Evolutionary conservation across 2,888 invertebrate species (phyloP).

Genomic region (Sinohyriopsis cumingii): DNA sequence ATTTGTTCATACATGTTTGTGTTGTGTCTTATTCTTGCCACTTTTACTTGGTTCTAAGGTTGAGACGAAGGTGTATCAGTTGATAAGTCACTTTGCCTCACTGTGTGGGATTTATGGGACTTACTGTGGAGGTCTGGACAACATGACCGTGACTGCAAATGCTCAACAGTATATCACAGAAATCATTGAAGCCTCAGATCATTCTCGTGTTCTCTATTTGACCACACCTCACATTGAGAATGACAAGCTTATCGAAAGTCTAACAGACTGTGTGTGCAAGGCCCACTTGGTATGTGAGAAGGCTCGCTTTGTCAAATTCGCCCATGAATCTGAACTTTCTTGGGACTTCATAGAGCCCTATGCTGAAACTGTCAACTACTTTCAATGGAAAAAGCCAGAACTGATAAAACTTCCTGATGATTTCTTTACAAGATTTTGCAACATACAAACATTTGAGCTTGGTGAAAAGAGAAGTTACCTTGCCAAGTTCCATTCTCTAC

Average conservation of each 20-base stretch:
- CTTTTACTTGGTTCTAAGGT: conserved; percentile 22
- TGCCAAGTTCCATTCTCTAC: conserved; percentile 27
- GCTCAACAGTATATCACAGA: conserved; percentile 13
- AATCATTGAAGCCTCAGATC: conserved; percentile 29
- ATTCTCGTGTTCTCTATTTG: conserved; percentile 19
- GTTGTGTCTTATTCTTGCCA: no score
- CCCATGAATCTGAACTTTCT: conserved; percentile 12
- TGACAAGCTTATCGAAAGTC: conserved; percentile 21
- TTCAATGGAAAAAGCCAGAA: conserved; percentile 33
- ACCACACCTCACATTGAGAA: conserved; percentile 21
- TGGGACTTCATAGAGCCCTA: conserved; percentile 53
- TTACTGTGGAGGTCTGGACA: conserved; percentile 47
- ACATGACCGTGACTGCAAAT: conserved; percentile 31
- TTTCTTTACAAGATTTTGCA: conserved; percentile 49
- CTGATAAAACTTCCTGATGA: conserved; percentile 40
- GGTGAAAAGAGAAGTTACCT: conserved; percentile 11
- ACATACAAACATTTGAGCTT: conserved; percentile 44
- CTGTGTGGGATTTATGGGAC: conserved; percentile 55
- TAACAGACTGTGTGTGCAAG: conserved; percentile 31
- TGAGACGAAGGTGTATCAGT: conserved; percentile 31
- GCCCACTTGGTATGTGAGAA: conserved; percentile 33
- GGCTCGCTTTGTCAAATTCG: conserved; percentile 15
- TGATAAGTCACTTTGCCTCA: conserved; percentile 34
- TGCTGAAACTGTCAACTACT: conserved; percentile 44
- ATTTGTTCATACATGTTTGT: no score